Evolutionary conservation across 2,888 invertebrate genomes (phyloP).

Genomic region (Cosmorhoe ocellata): DNA sequence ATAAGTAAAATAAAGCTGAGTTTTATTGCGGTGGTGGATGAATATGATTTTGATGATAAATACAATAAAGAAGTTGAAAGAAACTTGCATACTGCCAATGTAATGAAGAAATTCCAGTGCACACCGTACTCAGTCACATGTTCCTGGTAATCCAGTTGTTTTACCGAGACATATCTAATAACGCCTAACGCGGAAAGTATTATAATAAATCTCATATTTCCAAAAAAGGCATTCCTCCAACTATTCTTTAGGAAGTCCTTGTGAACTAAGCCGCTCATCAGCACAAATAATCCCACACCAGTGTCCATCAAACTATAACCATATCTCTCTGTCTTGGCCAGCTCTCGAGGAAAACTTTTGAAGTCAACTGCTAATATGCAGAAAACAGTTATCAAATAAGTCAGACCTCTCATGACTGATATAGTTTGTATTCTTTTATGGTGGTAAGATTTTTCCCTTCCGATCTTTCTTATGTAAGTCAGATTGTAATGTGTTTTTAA

Average conservation of each 20-base stretch:
- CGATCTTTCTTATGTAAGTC: constrained; percentile 27
- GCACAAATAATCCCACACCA: constrained; percentile 94
- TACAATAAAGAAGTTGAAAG: constrained; percentile 84
- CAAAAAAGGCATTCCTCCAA: constrained; percentile 54
- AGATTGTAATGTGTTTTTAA: constrained; percentile 32
- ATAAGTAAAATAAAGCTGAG: constrained; percentile 80
- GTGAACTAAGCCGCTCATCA: constrained; percentile 90
- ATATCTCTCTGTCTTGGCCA: constrained; percentile 93
- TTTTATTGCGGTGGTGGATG: constrained; percentile 58
- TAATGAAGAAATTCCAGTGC: constrained; percentile 99
- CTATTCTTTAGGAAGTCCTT: constrained; percentile 54
- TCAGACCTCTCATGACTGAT: constrained; percentile 86
- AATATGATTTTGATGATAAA: constrained; percentile 40
- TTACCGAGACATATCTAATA: constrained; percentile 82
- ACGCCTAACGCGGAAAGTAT: constrained; percentile 83
- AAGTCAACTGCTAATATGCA: constrained; percentile 98
- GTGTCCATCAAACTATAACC: constrained; percentile 97
- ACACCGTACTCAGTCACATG: constrained; percentile 97
- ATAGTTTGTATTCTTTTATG: constrained; percentile 68
- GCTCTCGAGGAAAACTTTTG: constrained; percentile 89
- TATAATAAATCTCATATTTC: constrained; percentile 59
- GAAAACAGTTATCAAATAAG: constrained; percentile 88
- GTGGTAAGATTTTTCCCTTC: constrained; percentile 39
- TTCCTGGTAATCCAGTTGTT: constrained; percentile 90
- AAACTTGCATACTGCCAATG: constrained; percentile 91